Conservation (phyloP, 23 tunicate species). For the Trididemnum nubilum region DNA sequence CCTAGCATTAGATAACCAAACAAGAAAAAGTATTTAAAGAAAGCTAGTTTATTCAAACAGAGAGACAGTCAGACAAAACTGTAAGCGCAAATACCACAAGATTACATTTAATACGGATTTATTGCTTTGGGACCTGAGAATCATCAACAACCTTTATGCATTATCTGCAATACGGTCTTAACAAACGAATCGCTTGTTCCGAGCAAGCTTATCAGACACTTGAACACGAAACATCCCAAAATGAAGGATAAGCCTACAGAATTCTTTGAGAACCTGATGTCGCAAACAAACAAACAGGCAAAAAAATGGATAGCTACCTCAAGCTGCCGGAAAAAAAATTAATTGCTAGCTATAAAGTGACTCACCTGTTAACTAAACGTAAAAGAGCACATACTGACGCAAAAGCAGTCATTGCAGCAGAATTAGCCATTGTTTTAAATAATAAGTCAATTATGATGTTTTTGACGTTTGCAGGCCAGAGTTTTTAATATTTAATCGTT, state of each 20-base stretch:
- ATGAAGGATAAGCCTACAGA: constrained; percentile 51
- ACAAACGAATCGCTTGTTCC: constrained; percentile 65
- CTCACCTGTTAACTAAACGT: constrained; percentile 63
- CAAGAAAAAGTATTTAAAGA: no score
- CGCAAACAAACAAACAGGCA: constrained; percentile 61
- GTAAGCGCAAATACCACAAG: constrained; percentile 49
- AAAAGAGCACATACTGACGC: constrained; percentile 67
- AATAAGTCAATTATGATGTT: no score
- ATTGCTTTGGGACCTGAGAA: constrained; percentile 52
- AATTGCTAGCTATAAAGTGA: constrained; percentile 59
- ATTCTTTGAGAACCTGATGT: constrained; percentile 56
- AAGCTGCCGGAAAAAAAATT: constrained; percentile 65
- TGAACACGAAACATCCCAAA: constrained; percentile 56
- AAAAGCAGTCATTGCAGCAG: constrained; percentile 65
- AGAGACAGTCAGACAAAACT: constrained; percentile 36
- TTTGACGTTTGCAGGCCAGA: no score
- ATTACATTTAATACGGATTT: constrained; percentile 52
- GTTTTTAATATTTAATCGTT: no score
- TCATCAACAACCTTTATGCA: constrained; percentile 52
- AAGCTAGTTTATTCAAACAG: no score
- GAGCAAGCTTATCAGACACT: constrained; percentile 59
- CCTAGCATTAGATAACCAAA: constrained; percentile 27
- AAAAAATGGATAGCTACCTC: constrained; percentile 49
- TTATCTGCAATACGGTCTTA: constrained; percentile 62
- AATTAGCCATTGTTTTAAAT: constrained; percentile 62